Evolutionary conservation across 2,888 invertebrate genomes (phyloP).

Genomic region (Acanthosepion esculentum): DNA sequence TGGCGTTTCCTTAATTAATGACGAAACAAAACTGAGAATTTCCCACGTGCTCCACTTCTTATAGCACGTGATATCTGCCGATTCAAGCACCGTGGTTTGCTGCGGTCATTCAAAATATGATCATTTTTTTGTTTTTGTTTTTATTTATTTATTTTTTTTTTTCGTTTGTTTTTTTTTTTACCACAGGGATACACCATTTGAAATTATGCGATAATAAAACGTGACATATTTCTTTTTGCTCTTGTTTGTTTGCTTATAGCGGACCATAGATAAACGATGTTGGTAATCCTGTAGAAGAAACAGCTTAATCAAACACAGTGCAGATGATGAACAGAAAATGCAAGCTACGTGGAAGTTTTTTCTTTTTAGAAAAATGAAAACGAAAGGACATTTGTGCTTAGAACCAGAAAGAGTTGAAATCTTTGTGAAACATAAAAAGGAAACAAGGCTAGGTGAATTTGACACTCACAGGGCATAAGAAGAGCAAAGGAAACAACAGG

Average conservation of each 20-base stretch:
- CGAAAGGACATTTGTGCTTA: no score
- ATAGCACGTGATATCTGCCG: background rate
- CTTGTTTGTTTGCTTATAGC: conserved; percentile 8
- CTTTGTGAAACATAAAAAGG: no score
- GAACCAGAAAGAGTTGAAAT: no score
- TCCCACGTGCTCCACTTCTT: background rate
- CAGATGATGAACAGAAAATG: no score
- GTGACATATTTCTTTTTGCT: background rate
- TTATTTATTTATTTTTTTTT: background rate
- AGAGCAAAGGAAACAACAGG: no score
- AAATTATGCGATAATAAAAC: conserved; percentile 33
- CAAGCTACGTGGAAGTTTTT: no score
- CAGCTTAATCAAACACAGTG: background rate
- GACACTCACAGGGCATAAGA: no score
- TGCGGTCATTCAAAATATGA: background rate
- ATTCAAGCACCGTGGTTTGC: background rate
- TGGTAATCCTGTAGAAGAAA: background rate
- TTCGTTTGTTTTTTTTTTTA: no score
- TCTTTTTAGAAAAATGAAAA: no score
- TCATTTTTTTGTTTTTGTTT: background rate
- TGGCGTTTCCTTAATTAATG: background rate
- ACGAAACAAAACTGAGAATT: background rate
- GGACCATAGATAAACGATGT: background rate
- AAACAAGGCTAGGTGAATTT: no score
- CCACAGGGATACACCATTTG: conserved; percentile 23